A percentile compares a stretch with the other conserved stretches of the same genome.
Evolutionary conservation across 2,113 vertebrate species (phyloP).

Genomic region (Protobothrops mucrosquamatus): DNA sequence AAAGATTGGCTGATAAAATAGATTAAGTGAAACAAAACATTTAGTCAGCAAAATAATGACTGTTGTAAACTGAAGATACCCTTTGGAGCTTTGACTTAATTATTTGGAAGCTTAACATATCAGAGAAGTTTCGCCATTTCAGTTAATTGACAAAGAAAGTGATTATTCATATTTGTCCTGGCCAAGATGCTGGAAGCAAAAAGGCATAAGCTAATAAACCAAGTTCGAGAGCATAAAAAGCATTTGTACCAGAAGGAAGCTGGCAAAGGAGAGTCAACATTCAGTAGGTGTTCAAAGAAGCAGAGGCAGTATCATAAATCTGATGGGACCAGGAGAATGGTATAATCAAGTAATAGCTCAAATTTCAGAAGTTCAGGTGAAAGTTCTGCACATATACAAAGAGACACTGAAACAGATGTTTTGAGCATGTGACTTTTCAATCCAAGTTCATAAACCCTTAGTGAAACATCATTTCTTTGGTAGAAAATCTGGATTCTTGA

Average conservation of each 20-base stretch:
- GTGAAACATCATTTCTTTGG: not conserved
- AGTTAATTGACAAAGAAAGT: not conserved
- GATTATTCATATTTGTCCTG: not conserved
- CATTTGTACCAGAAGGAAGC: not conserved
- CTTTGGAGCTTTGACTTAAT: not conserved
- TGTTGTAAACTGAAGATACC: not conserved
- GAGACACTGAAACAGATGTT: not conserved
- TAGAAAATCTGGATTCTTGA: not conserved
- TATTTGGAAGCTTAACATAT: not conserved
- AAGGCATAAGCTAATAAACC: not conserved
- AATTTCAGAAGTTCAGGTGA: not conserved
- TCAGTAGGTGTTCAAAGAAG: not conserved
- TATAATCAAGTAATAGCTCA: not conserved
- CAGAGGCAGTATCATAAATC: not conserved
- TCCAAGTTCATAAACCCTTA: not conserved
- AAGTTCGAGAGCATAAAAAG: not conserved
- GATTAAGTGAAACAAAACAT: not conserved
- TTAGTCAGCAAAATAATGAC: not conserved
- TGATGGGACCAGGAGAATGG: not conserved
- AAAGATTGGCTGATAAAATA: not conserved
- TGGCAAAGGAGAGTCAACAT: not conserved
- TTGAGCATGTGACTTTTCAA: not conserved
- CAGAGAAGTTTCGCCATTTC: not conserved
- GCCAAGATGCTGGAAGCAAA: not conserved
- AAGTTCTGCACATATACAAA: not conserved